Evolutionary conservation across 2,888 invertebrate species (phyloP), one percentile per base, ranked within the genome.

Genomic region (Troides aeacus): DNA sequence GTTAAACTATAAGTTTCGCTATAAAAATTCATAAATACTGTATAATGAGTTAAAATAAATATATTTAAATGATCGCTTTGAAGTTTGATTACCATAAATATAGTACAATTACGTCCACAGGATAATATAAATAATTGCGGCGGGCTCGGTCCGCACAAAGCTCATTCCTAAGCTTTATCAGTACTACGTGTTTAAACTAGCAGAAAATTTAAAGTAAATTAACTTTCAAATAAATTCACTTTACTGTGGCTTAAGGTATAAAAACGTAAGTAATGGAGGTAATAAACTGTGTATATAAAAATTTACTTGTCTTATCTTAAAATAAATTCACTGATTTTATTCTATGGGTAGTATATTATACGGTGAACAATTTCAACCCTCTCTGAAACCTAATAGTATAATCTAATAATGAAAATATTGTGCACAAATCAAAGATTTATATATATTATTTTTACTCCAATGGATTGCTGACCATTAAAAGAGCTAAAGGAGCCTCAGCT

Each of bases 161-260:
- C 66, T 61, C 59, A 50, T 39, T 62, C 56, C 21, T 56, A n/a
- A 56, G 58, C 62, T 59, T 63, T 62, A 59, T 30, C 21, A 36
- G 30, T 46, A n/a, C 30, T 50, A 50, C 62, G 46, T 63, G 59
- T 30, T 63, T 59, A 68, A 68, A 50, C 57, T 36, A 63, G 46
- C 24, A n/a, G 42, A 50, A 58, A 58, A 63, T 30, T 58, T 50
- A 59, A 30, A 62, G 36, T 59, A 68, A 62, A 68, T 68, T 68
- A 68, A 66, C 62, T 62, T 53, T 39, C 23, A 21, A 56, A 62
- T 66, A 53, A 56, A 66, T 30, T 61, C 23, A 61, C 61, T 50
- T 61, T 62, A 59, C 21, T 30, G 46, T 4, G 1, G 18, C 50
- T 24, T 46, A 59, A 50, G n/a, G 46, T 15, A 59, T 39, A 17